Conservation (phyloP, 2,888 invertebrate species). For the Heliconius aoede region DNA sequence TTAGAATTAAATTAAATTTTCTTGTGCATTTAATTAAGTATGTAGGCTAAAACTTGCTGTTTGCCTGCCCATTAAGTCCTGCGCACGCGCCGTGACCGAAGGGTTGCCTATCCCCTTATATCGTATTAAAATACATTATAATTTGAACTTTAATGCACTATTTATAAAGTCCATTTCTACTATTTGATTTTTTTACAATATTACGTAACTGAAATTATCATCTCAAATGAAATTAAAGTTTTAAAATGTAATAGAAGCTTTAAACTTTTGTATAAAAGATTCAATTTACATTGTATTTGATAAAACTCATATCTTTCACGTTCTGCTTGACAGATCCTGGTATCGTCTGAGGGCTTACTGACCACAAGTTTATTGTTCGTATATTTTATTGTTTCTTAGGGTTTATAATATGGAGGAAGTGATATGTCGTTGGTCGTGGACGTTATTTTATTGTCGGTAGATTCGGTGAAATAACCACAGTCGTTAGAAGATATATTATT, state of each 20-base stretch:
- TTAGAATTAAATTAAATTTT: constrained; percentile 56
- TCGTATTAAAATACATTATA: constrained; percentile 42
- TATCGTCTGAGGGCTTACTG: constrained; percentile 62
- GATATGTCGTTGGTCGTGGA: constrained; percentile 71
- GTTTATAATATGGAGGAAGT: constrained; percentile 65
- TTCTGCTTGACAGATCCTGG: constrained; percentile 65
- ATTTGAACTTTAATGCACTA: not conserved
- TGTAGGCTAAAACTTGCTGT: constrained; percentile 60
- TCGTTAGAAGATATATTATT: constrained; percentile 2
- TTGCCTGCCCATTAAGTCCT: constrained; percentile 71
- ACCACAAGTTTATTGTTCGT: constrained; percentile 67
- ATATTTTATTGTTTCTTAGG: constrained; percentile 69
- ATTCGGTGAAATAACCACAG: constrained; percentile 50
- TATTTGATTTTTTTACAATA: not conserved
- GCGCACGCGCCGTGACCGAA: constrained; percentile 74
- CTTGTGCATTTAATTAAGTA: constrained; percentile 43
- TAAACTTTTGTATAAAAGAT: constrained; percentile 9
- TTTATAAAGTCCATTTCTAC: not conserved
- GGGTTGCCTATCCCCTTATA: constrained; percentile 67
- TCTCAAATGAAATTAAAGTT: constrained; percentile 30
- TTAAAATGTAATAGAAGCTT: constrained; percentile 45
- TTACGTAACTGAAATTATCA: constrained; percentile 38
- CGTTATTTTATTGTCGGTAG: constrained; percentile 65
- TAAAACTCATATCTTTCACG: constrained; percentile 50
- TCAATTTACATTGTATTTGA: constrained; percentile 6